Evolutionary conservation across 1,140 invertebrate species (phyloP).

Genomic region (Chlorops oryzae): DNA sequence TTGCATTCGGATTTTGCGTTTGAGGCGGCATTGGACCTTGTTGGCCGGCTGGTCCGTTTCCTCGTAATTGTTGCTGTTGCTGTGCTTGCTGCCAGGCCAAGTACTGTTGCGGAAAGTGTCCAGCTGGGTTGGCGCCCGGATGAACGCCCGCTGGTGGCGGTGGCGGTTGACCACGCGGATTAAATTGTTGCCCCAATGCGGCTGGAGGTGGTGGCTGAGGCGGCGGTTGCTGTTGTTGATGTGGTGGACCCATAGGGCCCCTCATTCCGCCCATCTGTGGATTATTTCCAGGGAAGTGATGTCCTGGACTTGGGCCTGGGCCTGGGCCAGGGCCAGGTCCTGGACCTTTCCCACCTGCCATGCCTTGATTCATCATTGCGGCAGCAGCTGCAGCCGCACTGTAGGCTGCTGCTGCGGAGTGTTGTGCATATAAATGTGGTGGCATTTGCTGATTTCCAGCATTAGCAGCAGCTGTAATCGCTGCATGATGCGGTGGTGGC

Average conservation of each 20-base stretch:
- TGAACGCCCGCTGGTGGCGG: slow-evolving; percentile 3
- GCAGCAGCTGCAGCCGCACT: slow-evolving; percentile 14
- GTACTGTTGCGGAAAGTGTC: slow-evolving; percentile 14
- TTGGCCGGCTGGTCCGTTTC: slow-evolving; percentile 8
- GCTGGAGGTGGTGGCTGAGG: slow-evolving; percentile 13
- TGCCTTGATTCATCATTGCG: slow-evolving; percentile 16
- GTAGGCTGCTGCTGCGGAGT: slow-evolving; percentile 15
- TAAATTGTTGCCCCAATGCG: slow-evolving; percentile 8
- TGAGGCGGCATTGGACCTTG: slow-evolving; percentile 14
- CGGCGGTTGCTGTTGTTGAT: slow-evolving; percentile 15
- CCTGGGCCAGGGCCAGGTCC: slow-evolving; percentile 19
- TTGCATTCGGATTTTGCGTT: slow-evolving; percentile 42
- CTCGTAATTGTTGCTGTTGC: slow-evolving; percentile 12
- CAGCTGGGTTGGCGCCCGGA: too few relatives aligned
- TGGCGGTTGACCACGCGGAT: neutral
- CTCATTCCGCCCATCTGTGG: slow-evolving; percentile 23
- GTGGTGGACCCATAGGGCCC: slow-evolving; percentile 24
- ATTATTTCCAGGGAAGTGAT: slow-evolving; percentile 35
- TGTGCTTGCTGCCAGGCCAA: slow-evolving; percentile 19
- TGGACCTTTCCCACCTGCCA: slow-evolving; percentile 8
- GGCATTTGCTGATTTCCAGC: slow-evolving; percentile 13
- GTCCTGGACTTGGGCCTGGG: slow-evolving; percentile 18
- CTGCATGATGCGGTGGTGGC: slow-evolving; percentile 15
- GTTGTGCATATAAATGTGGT: slow-evolving; percentile 12
- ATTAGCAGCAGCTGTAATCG: too few relatives aligned